Percentiles rank a stretch among this genome's conserved stretches.
These are phyloP conservation scores for Procambarus virginalis DNA, from an alignment of 1,140 invertebrate genomes.

Conservation along the genomic window DNA sequence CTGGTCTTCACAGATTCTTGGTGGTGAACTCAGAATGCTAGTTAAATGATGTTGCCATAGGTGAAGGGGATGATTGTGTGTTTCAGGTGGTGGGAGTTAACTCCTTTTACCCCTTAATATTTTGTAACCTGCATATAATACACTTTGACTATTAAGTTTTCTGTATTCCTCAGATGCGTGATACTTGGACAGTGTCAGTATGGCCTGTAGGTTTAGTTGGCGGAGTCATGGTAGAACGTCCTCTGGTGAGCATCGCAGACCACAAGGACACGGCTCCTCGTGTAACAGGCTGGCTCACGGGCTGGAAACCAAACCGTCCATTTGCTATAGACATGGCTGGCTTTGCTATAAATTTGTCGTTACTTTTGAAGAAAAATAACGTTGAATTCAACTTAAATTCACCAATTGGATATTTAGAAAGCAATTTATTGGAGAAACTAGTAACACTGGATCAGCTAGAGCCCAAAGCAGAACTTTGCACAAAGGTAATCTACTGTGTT, in stretches of 20 bases:
- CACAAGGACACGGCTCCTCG: slow-evolving; percentile 73
- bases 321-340: slow-evolving; percentile 99
- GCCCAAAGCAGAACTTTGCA: slow-evolving; percentile 90
- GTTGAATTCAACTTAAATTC: slow-evolving; percentile 89
- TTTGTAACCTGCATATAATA: no score
- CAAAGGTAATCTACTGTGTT: slow-evolving; percentile 79
- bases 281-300: slow-evolving; percentile 84
- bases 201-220: slow-evolving; percentile 98
- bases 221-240: slow-evolving; percentile 89
- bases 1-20: no score
- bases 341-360: slow-evolving; percentile 92
- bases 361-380: slow-evolving; percentile 84
- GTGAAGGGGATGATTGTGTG: no score
- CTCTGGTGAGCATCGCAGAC: slow-evolving; percentile 78
- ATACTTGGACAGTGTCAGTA: slow-evolving; percentile 90
- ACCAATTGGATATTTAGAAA: slow-evolving; percentile 92
- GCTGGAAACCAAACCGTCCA: slow-evolving; percentile 86
- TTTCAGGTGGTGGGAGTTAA: no score
- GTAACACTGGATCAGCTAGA: slow-evolving; percentile 88
- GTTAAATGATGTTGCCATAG: no score
- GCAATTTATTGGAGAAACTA: slow-evolving; percentile 87
- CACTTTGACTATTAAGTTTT: no score
- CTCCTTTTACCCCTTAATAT: no score
- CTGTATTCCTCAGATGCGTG: slow-evolving; percentile 80
- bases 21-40: no score